These are phyloP conservation scores for Meandrina meandrites DNA, from an alignment of 92 coral and sea anemone genomes.

Conservation along the genomic window DNA sequence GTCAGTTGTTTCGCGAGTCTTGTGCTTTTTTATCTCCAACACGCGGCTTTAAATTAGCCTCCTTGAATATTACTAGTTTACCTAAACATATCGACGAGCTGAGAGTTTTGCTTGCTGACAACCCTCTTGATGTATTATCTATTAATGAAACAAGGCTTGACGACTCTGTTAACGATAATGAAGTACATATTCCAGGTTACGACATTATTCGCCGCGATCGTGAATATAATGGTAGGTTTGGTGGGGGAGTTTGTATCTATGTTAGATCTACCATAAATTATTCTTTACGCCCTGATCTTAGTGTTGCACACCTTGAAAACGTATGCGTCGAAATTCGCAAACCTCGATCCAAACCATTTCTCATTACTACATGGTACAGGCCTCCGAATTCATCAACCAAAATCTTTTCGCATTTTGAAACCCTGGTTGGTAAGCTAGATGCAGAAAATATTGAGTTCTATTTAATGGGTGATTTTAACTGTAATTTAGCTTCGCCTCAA, in stretches of 20 bases:
- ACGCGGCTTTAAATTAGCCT: conserved; percentile 59
- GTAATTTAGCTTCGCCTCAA: conserved; percentile 55
- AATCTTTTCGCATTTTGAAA: conserved; percentile 29
- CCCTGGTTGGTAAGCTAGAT: conserved; percentile 55
- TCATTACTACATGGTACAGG: conserved; percentile 61
- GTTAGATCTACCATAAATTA: conserved; percentile 39
- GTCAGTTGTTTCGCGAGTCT: background rate
- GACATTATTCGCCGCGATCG: conserved; percentile 62
- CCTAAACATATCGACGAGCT: conserved; percentile 61
- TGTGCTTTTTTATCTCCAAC: conserved; percentile 15
- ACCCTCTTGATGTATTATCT: conserved; percentile 47
- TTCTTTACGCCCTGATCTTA: conserved; percentile 33
- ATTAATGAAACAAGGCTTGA: conserved; percentile 68
- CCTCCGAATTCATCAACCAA: conserved; percentile 55
- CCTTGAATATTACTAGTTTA: conserved; percentile 61
- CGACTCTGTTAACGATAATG: conserved; percentile 53
- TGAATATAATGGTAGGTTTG: conserved; percentile 37
- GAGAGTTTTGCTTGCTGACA: conserved; percentile 43
- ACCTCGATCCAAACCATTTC: conserved; percentile 62
- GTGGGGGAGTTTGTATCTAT: conserved; percentile 69
- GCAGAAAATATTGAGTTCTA: conserved; percentile 54
- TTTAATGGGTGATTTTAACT: conserved; percentile 58
- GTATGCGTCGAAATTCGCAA: conserved; percentile 61
- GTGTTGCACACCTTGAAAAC: conserved; percentile 30
- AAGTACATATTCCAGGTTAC: conserved; percentile 55